These are phyloP conservation scores for Daboia siamensis DNA, from an alignment of 2,113 vertebrate genomes.

Conservation along the genomic window DNA sequence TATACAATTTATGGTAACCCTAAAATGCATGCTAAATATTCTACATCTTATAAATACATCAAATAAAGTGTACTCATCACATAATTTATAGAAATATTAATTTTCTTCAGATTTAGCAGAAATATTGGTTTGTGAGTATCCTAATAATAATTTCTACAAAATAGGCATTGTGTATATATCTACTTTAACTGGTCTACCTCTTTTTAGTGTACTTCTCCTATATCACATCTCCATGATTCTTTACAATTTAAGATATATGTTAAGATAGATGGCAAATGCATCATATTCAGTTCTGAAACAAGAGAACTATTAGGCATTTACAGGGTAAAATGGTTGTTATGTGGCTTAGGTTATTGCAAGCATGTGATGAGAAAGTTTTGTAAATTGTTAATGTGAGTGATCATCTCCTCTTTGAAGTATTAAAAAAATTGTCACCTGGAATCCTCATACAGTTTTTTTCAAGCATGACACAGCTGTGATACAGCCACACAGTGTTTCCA, in stretches of 20 bases:
- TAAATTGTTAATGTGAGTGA: not conserved
- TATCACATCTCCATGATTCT: not conserved
- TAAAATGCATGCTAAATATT: not conserved
- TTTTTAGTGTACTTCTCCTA: not conserved
- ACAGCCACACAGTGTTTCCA: not conserved
- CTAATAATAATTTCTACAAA: not conserved
- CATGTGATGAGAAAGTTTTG: not conserved
- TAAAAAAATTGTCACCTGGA: not conserved
- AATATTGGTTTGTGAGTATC: not conserved
- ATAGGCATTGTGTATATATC: not conserved
- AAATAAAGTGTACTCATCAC: not conserved
- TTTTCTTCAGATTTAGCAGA: not conserved
- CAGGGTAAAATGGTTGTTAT: not conserved
- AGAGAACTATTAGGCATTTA: not conserved
- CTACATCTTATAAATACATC: not conserved
- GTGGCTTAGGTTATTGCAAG: not conserved
- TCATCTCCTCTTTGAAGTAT: not conserved
- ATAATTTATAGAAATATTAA: not conserved
- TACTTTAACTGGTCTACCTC: not conserved
- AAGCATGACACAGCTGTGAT: not conserved
- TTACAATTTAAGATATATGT: not conserved
- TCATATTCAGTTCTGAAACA: not conserved
- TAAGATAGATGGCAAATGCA: not conserved
- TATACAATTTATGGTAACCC: not conserved
- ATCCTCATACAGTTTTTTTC: not conserved